phyloP scores from a whole-genome alignment of 2,888 invertebrate genomes.

The Mimas tiliae region DNA sequence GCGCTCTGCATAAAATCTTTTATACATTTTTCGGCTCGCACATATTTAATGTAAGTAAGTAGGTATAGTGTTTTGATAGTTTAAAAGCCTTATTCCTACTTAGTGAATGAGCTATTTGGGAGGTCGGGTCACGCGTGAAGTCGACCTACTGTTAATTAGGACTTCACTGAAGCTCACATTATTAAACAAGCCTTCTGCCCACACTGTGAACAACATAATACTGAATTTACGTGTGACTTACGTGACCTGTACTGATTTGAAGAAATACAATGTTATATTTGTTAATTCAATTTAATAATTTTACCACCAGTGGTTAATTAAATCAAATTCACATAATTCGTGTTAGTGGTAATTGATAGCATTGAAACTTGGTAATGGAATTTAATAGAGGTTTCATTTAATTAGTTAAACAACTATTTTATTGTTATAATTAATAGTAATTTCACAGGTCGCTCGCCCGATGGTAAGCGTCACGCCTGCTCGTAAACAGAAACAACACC shows the following conservation, averaged over 20 bases:
- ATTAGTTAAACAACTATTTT: neutral
- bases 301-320: neutral
- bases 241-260: neutral
- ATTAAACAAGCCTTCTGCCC: slow-evolving; percentile 10
- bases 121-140: slow-evolving; percentile 27
- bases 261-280: neutral
- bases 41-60: slow-evolving; percentile 7
- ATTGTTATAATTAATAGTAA: no score
- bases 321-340: neutral
- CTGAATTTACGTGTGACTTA: slow-evolving; percentile 21
- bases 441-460: no score
- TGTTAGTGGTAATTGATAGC: neutral
- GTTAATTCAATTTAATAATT: neutral
- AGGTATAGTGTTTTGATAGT: slow-evolving; percentile 18
- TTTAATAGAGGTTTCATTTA: neutral
- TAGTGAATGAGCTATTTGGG: slow-evolving; percentile 20
- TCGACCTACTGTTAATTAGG: slow-evolving; percentile 25
- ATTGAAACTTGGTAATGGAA: neutral
- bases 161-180: slow-evolving; percentile 7
- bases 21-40: slow-evolving; percentile 7
- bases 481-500: no score
- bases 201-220: slow-evolving; percentile 2
- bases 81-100: slow-evolving; percentile 17
- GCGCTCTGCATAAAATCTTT: slow-evolving; percentile 18
- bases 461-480: no score